These are phyloP conservation scores for Nezara viridula DNA, from an alignment of 2,888 invertebrate genomes.

Conservation along the genomic window DNA sequence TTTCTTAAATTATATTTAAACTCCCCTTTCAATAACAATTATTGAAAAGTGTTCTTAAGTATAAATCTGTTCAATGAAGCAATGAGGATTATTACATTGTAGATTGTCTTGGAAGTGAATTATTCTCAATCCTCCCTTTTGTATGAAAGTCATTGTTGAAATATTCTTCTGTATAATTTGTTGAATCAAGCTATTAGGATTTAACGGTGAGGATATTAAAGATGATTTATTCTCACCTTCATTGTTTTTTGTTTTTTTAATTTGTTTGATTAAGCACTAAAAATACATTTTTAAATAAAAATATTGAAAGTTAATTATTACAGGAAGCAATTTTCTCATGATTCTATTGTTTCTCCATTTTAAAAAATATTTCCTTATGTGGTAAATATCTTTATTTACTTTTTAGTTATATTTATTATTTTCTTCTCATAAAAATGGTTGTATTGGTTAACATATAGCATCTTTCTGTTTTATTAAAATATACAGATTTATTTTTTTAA, in stretches of 20 bases:
- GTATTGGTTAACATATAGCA: background rate
- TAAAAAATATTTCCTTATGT: background rate
- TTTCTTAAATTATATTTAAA: background rate
- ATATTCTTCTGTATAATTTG: background rate
- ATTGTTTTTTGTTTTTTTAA: background rate
- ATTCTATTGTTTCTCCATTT: background rate
- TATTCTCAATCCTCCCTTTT: background rate
- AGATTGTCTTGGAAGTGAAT: background rate
- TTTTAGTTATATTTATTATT: background rate
- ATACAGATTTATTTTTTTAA: background rate
- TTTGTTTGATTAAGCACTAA: background rate
- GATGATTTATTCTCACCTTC: too few species aligned
- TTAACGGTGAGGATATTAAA: background rate
- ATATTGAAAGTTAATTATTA: background rate
- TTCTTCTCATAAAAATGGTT: background rate
- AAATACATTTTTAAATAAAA: background rate
- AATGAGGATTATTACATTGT: background rate
- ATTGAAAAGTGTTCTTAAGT: background rate
- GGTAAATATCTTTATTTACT: background rate
- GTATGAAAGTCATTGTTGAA: background rate
- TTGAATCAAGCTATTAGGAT: background rate
- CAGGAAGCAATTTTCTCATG: background rate
- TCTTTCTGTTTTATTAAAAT: background rate
- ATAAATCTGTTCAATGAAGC: slow-evolving; percentile 1
- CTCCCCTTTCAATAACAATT: background rate